Percentiles rank a stretch among this genome's conserved stretches.
Evolutionary conservation across 2,113 vertebrate genomes (phyloP).

Genomic region (Saimiri boliviensis): DNA sequence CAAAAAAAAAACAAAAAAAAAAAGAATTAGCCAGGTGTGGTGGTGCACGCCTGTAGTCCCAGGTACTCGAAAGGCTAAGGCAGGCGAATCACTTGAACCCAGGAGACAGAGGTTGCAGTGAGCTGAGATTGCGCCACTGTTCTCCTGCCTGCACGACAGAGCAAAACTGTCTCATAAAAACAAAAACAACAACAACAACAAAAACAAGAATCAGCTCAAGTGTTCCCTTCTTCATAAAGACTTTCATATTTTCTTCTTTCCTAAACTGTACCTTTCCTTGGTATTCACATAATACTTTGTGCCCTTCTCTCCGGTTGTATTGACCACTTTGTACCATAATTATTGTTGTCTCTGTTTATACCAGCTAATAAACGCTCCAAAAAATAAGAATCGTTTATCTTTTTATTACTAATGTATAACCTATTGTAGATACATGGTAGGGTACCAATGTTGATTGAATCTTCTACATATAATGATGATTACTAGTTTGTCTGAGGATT

Average conservation of each 20-base stretch:
- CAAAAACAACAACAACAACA: too few species aligned
- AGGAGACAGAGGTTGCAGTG: too few species aligned
- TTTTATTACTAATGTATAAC: background rate
- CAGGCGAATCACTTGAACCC: too few species aligned
- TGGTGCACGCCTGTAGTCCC: too few species aligned
- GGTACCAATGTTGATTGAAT: background rate
- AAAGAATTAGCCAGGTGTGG: accelerated
- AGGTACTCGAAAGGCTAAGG: too few species aligned
- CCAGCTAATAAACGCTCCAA: background rate
- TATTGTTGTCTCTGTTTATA: background rate
- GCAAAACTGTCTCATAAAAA: too few species aligned
- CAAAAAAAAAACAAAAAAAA: too few species aligned
- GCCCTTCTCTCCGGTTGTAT: background rate
- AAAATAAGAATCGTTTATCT: background rate
- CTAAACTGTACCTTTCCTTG: background rate
- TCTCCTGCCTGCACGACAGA: too few species aligned
- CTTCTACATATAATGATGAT: background rate
- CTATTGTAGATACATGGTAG: background rate
- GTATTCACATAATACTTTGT: too few species aligned
- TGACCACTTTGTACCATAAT: background rate
- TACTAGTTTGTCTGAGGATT: background rate
- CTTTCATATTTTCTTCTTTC: background rate
- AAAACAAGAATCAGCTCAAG: background rate
- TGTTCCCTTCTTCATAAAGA: background rate
- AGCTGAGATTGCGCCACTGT: too few species aligned